Percentiles rank a stretch among this genome's conserved stretches.
These are phyloP conservation scores for Globicephala melas DNA, from an alignment of 2,113 vertebrate species.

Conservation along the genomic window DNA sequence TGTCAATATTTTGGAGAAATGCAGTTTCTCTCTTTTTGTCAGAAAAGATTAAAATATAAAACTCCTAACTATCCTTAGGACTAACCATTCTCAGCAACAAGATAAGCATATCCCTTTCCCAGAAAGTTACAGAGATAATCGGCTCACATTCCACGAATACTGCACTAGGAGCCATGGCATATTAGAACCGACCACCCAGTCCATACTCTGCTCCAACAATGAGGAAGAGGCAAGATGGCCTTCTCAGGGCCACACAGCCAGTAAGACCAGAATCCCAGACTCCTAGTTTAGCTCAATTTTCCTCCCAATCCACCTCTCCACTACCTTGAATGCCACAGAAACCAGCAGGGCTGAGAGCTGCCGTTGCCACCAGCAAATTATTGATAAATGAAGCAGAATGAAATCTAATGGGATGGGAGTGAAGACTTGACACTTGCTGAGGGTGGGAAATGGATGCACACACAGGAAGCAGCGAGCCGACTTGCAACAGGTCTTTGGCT, in stretches of 20 bases:
- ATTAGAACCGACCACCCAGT: rapidly evolving
- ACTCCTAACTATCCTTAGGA: not conserved
- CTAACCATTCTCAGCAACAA: not conserved
- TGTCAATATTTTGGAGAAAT: constrained; percentile 24
- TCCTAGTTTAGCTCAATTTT: not conserved
- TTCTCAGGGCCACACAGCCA: not conserved
- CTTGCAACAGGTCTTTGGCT: not conserved
- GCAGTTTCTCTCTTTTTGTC: not conserved
- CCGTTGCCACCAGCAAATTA: not conserved
- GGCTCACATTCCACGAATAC: not conserved
- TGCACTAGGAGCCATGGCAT: not conserved
- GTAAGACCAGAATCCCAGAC: not conserved
- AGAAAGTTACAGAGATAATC: not conserved
- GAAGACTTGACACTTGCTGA: not conserved
- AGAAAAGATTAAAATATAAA: not conserved
- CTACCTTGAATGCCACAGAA: not conserved
- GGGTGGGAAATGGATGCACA: not conserved
- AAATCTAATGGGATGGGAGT: not conserved
- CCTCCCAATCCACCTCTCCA: not conserved
- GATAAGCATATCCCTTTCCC: not conserved
- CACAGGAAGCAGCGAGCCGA: not conserved
- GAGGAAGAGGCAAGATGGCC: not conserved
- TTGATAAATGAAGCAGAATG: not conserved
- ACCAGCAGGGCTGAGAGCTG: not conserved
- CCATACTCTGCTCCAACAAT: not conserved